Conservation (phyloP, 2,888 invertebrate genomes). For the Meandrusa payeni region DNA sequence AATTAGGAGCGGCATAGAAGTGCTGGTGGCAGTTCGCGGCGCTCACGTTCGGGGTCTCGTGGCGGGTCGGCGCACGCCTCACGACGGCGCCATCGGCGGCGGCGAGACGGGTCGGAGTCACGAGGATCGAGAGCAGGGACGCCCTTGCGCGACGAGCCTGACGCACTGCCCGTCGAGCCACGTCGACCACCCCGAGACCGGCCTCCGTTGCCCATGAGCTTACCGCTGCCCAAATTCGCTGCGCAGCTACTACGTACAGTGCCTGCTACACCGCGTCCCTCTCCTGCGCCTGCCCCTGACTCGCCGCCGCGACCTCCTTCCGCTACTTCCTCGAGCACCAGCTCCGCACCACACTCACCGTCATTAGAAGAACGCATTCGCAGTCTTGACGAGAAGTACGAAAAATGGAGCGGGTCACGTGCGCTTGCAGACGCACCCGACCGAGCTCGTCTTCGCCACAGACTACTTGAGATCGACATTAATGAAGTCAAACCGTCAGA, state of each 20-base stretch:
- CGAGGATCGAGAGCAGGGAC: conserved; percentile 91
- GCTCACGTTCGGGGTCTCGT: conserved; percentile 57
- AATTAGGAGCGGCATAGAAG: conserved; percentile 60
- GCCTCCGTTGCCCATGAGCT: conserved; percentile 86
- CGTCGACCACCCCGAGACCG: conserved; percentile 84
- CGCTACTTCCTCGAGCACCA: conserved; percentile 87
- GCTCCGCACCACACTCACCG: conserved; percentile 87
- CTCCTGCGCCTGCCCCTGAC: conserved; percentile 77
- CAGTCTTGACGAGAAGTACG: conserved; percentile 95
- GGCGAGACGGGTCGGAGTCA: conserved; percentile 69
- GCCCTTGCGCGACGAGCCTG: conserved; percentile 91
- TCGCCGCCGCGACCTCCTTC: conserved; percentile 86
- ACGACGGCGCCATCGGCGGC: conserved; percentile 74
- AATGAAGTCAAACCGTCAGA: conserved; percentile 94
- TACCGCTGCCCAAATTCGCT: conserved; percentile 95
- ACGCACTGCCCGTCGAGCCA: conserved; percentile 86
- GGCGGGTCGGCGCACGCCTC: conserved; percentile 53
- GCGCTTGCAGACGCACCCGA: conserved; percentile 80
- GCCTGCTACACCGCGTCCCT: conserved; percentile 69
- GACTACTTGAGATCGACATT: conserved; percentile 89
- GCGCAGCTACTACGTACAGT: conserved; percentile 82
- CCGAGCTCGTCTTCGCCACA: conserved; percentile 84
- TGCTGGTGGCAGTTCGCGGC: conserved; percentile 45
- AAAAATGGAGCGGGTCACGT: conserved; percentile 89
- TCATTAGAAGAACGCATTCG: conserved; percentile 93